phyloP scores from a whole-genome alignment of 2,888 invertebrate species.

The Acronicta alni region DNA sequence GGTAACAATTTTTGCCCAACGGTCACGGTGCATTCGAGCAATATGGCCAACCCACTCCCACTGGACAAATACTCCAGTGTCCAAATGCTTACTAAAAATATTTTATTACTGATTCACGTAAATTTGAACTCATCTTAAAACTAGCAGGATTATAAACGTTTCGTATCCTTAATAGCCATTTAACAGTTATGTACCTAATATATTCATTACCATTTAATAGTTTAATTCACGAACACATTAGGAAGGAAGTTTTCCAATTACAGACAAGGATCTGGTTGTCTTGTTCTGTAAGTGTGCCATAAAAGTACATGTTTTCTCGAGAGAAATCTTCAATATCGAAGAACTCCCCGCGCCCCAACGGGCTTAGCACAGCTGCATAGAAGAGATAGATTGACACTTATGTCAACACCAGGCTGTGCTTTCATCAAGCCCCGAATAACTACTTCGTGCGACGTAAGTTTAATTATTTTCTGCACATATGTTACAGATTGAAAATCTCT shows the following conservation, averaged over 20 bases:
- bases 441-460: slow-evolving; percentile 23
- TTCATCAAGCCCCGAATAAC: slow-evolving; percentile 20
- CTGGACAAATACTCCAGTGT: no score
- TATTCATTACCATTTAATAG: slow-evolving; percentile 26
- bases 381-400: slow-evolving; percentile 43
- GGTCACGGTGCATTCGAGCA: no score
- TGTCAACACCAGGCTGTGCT: slow-evolving; percentile 33
- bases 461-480: slow-evolving; percentile 14
- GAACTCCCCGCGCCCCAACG: slow-evolving; percentile 30
- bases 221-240: slow-evolving; percentile 18
- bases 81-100: no score
- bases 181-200: slow-evolving; percentile 16
- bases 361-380: slow-evolving; percentile 38
- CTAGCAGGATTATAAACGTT: slow-evolving; percentile 9
- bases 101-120: slow-evolving; percentile 23
- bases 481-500: no score
- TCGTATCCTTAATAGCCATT: slow-evolving; percentile 1
- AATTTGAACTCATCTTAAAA: no score
- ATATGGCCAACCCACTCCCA: no score
- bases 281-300: slow-evolving; percentile 26
- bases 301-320: slow-evolving; percentile 54
- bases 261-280: slow-evolving; percentile 7
- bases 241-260: slow-evolving; percentile 12
- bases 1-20: no score
- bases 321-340: slow-evolving; percentile 66